Percentiles rank a stretch among this genome's conserved stretches.
These are phyloP conservation scores for Pachyseris speciosa DNA, from an alignment of 64 coral and sea anemone species.

Conservation along the genomic window DNA sequence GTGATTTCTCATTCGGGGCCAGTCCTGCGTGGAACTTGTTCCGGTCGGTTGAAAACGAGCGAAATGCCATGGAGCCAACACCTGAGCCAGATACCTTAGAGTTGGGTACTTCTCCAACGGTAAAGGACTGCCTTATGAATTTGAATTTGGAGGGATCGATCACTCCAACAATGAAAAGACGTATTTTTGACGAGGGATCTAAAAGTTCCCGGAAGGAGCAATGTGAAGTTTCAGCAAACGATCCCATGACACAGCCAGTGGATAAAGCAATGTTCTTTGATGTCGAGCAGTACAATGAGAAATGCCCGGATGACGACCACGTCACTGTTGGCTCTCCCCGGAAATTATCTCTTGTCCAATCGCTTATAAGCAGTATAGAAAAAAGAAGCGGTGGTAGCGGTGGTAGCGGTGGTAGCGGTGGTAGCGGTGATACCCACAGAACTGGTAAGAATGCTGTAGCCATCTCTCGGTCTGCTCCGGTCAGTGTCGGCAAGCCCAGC, in stretches of 20 bases:
- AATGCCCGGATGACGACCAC: not conserved
- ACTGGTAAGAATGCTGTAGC: not conserved
- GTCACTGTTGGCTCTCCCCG: not conserved
- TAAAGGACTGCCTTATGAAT: slow-evolving; percentile 17
- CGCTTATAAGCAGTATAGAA: slow-evolving; percentile 67
- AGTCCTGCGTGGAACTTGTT: slow-evolving; percentile 44
- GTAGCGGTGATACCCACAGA: not conserved
- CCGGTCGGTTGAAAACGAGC: slow-evolving; percentile 17
- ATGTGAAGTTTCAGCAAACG: not conserved
- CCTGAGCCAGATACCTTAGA: not conserved
- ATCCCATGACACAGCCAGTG: not conserved
- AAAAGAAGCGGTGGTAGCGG: too few relatives aligned
- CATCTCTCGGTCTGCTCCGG: not conserved
- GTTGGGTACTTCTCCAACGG: not conserved
- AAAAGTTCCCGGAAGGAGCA: not conserved
- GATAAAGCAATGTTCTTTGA: slow-evolving; percentile 71
- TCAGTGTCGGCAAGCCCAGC: not conserved
- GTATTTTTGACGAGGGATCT: slow-evolving; percentile 7
- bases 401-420: too few relatives aligned
- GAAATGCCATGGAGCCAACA: not conserved
- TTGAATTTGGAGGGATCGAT: not conserved
- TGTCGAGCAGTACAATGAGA: slow-evolving; percentile 35
- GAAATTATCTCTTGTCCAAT: slow-evolving; percentile 57
- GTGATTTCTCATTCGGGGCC: slow-evolving; percentile 34
- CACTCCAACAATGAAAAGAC: slow-evolving; percentile 28